Percentiles rank a stretch among this genome's conserved stretches.
Evolutionary conservation across 2,888 invertebrate genomes (phyloP).

Genomic region (Calliphora vomitoria): DNA sequence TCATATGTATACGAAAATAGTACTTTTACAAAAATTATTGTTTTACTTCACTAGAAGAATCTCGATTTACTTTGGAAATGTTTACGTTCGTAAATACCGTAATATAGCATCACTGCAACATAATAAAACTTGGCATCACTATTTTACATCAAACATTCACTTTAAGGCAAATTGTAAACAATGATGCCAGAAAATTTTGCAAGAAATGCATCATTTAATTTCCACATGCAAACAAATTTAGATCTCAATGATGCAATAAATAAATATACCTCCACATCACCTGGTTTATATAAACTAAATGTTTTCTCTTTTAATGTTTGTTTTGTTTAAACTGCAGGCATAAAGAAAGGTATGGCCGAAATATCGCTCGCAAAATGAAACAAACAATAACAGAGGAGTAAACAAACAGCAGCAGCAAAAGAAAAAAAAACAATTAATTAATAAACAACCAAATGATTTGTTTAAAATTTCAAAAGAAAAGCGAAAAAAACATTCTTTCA

Average conservation of each 20-base stretch:
- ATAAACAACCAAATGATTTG: constrained; percentile 50
- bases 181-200: neutral
- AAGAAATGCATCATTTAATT: neutral
- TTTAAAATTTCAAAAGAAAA: constrained; percentile 19
- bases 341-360: neutral
- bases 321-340: neutral
- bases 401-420: constrained; percentile 22
- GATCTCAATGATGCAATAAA: neutral
- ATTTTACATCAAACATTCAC: too few species aligned
- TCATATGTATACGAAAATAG: too few species aligned
- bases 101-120: too few species aligned
- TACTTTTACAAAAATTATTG: too few species aligned
- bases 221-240: neutral
- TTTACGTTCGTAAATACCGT: too few species aligned
- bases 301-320: neutral
- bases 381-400: neutral
- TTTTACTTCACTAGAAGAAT: too few species aligned
- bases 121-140: too few species aligned
- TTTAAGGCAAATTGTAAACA: neutral
- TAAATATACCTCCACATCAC: neutral
- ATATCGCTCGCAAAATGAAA: neutral
- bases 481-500: neutral
- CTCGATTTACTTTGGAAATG: too few species aligned
- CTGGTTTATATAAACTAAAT: neutral
- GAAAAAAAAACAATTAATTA: constrained; percentile 17